Conservation (phyloP, 1,140 invertebrate genomes). For the Drosophila albomicans region DNA sequence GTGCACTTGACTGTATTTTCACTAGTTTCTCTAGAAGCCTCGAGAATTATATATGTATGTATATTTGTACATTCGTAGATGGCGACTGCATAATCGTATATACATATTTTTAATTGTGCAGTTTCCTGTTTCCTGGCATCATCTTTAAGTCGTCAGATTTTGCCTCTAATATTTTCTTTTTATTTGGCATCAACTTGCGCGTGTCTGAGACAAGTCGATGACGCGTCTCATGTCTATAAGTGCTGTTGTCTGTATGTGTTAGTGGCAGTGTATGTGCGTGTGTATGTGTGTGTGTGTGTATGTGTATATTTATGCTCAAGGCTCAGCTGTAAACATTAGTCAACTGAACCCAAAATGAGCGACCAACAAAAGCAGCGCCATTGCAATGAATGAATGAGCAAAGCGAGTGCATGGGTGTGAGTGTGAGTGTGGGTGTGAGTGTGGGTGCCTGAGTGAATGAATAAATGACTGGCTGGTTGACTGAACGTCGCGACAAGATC, state of each 20-base stretch:
- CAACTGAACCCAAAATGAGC: slow-evolving; percentile 75
- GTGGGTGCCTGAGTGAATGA: slow-evolving; percentile 41
- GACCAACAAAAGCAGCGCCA: slow-evolving; percentile 73
- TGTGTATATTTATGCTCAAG: slow-evolving; percentile 42
- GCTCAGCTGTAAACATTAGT: slow-evolving; percentile 69
- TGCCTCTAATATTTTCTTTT: neutral
- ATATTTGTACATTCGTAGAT: neutral
- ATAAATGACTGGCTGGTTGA: slow-evolving; percentile 47
- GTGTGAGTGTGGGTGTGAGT: slow-evolving; percentile 37
- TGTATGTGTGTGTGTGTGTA: neutral
- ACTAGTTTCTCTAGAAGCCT: neutral
- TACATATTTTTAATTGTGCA: slow-evolving; percentile 13
- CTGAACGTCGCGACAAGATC: slow-evolving; percentile 41
- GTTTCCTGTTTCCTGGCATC: slow-evolving; percentile 15
- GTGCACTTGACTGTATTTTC: neutral
- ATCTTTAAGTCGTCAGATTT: slow-evolving; percentile 10
- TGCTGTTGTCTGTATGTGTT: neutral
- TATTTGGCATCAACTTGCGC: slow-evolving; percentile 43
- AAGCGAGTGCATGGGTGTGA: slow-evolving; percentile 36
- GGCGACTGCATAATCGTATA: slow-evolving; percentile 4
- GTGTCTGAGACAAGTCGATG: slow-evolving; percentile 55
- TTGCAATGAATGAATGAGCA: slow-evolving; percentile 62
- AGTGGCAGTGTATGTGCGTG: neutral
- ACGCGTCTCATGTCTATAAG: slow-evolving; percentile 32
- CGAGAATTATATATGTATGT: neutral